Conservation (phyloP, 2,113 vertebrate genomes). For the Piliocolobus tephrosceles region DNA sequence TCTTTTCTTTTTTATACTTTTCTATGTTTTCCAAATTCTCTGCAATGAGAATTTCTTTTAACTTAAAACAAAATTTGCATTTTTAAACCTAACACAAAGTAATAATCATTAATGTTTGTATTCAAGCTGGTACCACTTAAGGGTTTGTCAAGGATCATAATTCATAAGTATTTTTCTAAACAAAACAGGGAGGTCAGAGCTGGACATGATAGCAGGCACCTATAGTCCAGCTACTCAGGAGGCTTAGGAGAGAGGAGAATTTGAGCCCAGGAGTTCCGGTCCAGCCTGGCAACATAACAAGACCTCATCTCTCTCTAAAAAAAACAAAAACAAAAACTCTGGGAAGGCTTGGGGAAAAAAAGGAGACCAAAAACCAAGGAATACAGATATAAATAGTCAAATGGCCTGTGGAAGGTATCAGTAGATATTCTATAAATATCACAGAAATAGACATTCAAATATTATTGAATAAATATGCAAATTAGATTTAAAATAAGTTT, state of each 20-base stretch:
- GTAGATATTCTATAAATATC: neutral
- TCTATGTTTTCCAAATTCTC: neutral
- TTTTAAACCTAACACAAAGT: neutral
- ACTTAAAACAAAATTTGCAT: neutral
- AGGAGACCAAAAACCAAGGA: neutral
- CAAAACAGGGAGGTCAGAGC: neutral
- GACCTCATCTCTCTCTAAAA: neutral
- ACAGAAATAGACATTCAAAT: neutral
- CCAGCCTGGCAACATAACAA: neutral
- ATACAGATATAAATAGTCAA: neutral
- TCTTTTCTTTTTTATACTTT: neutral
- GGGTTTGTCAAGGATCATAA: neutral
- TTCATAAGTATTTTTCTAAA: neutral
- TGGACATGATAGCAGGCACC: neutral
- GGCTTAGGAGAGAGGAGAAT: neutral
- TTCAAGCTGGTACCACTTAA: neutral
- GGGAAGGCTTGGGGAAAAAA: neutral
- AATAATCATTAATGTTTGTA: neutral
- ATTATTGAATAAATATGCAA: slow-evolving; percentile 23
- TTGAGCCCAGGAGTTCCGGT: neutral
- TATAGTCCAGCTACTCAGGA: neutral
- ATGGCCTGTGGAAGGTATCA: neutral
- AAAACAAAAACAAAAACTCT: neutral
- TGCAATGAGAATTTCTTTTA: neutral
- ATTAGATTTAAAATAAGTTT: slow-evolving; percentile 27